Evolutionary conservation across 2,888 invertebrate genomes (phyloP).

Genomic region (Ceratothoa steindachneri): DNA sequence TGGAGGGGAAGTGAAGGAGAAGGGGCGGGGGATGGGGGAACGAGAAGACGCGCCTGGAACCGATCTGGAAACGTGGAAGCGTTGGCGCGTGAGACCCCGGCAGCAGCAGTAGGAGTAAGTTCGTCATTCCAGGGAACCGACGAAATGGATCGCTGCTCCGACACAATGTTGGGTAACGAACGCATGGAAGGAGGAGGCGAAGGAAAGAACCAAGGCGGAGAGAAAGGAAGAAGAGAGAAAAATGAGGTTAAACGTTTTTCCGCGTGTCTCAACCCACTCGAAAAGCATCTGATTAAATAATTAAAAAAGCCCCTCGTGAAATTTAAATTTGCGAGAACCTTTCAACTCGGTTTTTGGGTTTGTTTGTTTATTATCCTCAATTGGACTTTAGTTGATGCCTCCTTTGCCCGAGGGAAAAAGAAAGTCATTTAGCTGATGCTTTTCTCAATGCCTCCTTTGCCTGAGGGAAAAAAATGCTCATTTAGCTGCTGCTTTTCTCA

Average conservation of each 20-base stretch:
- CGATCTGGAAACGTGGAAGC: background rate
- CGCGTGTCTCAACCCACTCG: background rate
- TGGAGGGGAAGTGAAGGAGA: background rate
- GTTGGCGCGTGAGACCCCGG: background rate
- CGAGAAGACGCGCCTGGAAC: background rate
- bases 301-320: background rate
- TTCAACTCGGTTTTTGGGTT: too few relatives aligned
- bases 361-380: too few relatives aligned
- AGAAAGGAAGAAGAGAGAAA: too few relatives aligned
- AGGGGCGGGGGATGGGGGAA: background rate
- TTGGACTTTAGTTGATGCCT: too few relatives aligned
- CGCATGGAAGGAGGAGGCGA: background rate
- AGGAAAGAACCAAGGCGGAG: background rate
- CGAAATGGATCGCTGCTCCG: background rate
- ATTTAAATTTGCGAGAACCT: too few relatives aligned
- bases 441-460: too few relatives aligned
- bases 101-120: too few relatives aligned
- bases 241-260: background rate
- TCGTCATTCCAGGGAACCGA: background rate
- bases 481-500: too few relatives aligned
- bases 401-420: too few relatives aligned
- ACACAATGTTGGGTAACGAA: background rate
- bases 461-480: too few relatives aligned
- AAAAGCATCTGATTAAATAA: background rate
- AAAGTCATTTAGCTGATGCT: too few relatives aligned